These are phyloP conservation scores for Aphidius gifuensis DNA, from an alignment of 1,140 invertebrate genomes.

Conservation along the genomic window DNA sequence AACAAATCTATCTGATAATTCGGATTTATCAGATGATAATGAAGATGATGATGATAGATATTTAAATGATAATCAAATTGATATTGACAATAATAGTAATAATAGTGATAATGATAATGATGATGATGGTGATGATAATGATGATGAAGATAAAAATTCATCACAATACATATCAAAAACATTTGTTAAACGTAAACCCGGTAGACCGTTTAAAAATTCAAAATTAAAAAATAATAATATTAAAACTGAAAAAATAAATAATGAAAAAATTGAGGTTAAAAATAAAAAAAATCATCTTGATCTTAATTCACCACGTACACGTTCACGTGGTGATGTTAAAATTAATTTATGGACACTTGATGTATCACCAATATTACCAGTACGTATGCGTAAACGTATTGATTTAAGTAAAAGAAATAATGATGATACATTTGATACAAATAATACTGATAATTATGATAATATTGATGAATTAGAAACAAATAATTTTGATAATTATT, in stretches of 20 bases:
- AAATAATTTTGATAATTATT: not conserved
- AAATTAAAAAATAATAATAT: no score
- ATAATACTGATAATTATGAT: slow-evolving; percentile 3
- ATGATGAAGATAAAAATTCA: slow-evolving; percentile 27
- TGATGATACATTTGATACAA: not conserved
- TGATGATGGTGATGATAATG: slow-evolving; percentile 29
- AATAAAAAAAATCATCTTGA: slow-evolving; percentile 38
- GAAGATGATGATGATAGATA: slow-evolving; percentile 41
- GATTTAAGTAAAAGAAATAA: not conserved
- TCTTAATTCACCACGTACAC: slow-evolving; percentile 67
- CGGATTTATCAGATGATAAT: slow-evolving; percentile 40
- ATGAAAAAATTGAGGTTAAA: slow-evolving; percentile 12
- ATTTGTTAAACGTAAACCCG: no score
- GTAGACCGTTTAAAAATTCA: no score
- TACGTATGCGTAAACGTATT: slow-evolving; percentile 25
- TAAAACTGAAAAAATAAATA: slow-evolving; percentile 22
- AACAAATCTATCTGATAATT: slow-evolving; percentile 36
- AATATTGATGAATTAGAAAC: not conserved
- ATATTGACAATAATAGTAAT: slow-evolving; percentile 42
- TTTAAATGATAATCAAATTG: slow-evolving; percentile 44
- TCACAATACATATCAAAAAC: no score
- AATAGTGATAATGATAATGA: slow-evolving; percentile 46
- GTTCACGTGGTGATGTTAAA: slow-evolving; percentile 74
- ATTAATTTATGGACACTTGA: slow-evolving; percentile 81
- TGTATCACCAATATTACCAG: slow-evolving; percentile 64